These are phyloP conservation scores for Pyralis farinalis DNA, from an alignment of 2,888 invertebrate genomes.

Conservation along the genomic window DNA sequence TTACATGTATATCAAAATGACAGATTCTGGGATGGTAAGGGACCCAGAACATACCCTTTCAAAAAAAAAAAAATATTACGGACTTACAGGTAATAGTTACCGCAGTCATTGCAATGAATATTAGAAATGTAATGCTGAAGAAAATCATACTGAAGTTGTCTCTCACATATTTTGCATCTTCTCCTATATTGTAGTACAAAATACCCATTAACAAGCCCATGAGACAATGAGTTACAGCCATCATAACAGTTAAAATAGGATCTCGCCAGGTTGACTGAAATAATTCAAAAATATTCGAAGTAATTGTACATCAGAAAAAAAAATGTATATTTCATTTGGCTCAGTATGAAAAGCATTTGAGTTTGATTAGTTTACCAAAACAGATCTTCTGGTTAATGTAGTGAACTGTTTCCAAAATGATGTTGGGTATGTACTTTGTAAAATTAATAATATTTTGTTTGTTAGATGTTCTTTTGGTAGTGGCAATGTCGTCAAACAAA, in stretches of 20 bases:
- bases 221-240: constrained; percentile 88
- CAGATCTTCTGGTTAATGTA: constrained; percentile 57
- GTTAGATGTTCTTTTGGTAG: constrained; percentile 61
- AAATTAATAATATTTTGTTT: constrained; percentile 58
- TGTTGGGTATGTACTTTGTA: constrained; percentile 67
- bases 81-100: constrained; percentile 94
- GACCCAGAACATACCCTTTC: no score
- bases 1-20: no score
- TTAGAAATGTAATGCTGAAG: constrained; percentile 95
- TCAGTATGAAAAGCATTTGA: no score
- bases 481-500: constrained; percentile 57
- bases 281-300: background rate
- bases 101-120: constrained; percentile 96
- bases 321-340: no score
- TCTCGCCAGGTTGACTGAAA: constrained; percentile 83
- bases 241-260: constrained; percentile 87
- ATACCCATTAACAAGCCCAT: constrained; percentile 92
- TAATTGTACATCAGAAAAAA: no score
- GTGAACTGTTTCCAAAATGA: constrained; percentile 65
- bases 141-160: constrained; percentile 95
- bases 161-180: constrained; percentile 89
- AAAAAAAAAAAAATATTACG: no score
- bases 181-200: constrained; percentile 92
- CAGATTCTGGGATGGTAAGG: no score
- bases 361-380: constrained; percentile 46